Percentiles rank a stretch among this genome's conserved stretches.
These are phyloP conservation scores for Aspidapion aeneum DNA, from an alignment of 2,888 invertebrate genomes.

Conservation along the genomic window DNA sequence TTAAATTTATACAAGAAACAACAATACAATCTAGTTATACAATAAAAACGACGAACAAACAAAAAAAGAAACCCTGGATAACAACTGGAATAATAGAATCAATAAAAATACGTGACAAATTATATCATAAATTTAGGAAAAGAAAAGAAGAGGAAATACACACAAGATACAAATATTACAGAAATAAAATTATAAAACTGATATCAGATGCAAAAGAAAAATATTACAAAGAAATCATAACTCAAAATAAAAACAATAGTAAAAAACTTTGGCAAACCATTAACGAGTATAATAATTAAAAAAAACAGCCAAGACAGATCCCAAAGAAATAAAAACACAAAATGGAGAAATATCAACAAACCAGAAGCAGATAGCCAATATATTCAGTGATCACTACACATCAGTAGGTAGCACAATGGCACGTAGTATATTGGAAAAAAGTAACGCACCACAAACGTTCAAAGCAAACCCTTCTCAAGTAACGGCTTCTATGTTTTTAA, in stretches of 20 bases:
- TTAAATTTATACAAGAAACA: too few species aligned
- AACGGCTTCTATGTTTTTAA: neutral
- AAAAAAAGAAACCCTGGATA: too few species aligned
- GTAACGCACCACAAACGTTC: neutral
- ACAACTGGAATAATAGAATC: neutral
- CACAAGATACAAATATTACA: neutral
- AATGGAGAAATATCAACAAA: neutral
- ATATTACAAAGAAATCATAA: constrained; percentile 3
- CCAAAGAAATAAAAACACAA: neutral
- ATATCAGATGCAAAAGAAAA: constrained; percentile 5
- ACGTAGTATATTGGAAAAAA: neutral
- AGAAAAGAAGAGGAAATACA: neutral
- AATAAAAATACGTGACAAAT: neutral
- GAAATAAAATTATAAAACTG: constrained; percentile 5
- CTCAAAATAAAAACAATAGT: neutral
- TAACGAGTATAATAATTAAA: neutral
- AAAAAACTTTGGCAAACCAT: constrained; percentile 3
- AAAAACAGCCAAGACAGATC: neutral
- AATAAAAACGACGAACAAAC: too few species aligned
- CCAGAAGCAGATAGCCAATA: neutral
- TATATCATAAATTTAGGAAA: neutral
- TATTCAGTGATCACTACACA: neutral
- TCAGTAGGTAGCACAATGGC: neutral
- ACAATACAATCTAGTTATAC: too few species aligned
- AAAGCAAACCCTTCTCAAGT: neutral